These are phyloP conservation scores for Phrynocephalus forsythii DNA, from an alignment of 2,797 vertebrate species.

Conservation along the genomic window DNA sequence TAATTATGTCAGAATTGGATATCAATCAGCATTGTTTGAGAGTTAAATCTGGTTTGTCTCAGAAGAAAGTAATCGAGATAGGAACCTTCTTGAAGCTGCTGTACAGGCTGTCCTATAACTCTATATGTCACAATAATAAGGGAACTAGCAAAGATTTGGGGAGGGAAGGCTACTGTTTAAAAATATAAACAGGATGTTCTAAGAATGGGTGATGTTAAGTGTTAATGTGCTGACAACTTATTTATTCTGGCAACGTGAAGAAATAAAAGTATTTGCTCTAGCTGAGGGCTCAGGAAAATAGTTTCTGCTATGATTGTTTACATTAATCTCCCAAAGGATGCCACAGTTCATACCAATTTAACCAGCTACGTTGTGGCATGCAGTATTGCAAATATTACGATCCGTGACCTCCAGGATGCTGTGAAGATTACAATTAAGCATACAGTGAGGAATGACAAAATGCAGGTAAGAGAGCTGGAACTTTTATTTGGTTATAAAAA, in stretches of 20 bases:
- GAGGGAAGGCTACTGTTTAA: conserved; percentile 61
- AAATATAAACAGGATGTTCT: conserved; percentile 72
- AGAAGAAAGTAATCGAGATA: conserved; percentile 46
- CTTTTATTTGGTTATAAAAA: conserved; percentile 1
- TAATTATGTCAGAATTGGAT: conserved; percentile 68
- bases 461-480: conserved; percentile 78
- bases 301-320: conserved; percentile 53
- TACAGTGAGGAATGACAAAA: conserved; percentile 83
- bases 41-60: conserved; percentile 61
- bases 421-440: conserved; percentile 90
- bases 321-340: conserved; percentile 73
- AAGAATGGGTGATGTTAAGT: conserved; percentile 64
- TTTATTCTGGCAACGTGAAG: conserved; percentile 59
- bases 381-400: conserved; percentile 90
- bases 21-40: conserved; percentile 70
- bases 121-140: conserved; percentile 57
- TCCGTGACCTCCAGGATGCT: conserved; percentile 84
- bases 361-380: conserved; percentile 96
- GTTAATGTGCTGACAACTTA: conserved; percentile 70
- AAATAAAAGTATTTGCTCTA: conserved; percentile 57
- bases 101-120: conserved; percentile 47
- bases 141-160: conserved; percentile 59
- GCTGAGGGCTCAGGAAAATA: conserved; percentile 31
- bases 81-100: conserved; percentile 36
- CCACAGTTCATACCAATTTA: conserved; percentile 72